phyloP scores from a whole-genome alignment of 2,888 invertebrate genomes.

The Leptinotarsa haldemani region DNA sequence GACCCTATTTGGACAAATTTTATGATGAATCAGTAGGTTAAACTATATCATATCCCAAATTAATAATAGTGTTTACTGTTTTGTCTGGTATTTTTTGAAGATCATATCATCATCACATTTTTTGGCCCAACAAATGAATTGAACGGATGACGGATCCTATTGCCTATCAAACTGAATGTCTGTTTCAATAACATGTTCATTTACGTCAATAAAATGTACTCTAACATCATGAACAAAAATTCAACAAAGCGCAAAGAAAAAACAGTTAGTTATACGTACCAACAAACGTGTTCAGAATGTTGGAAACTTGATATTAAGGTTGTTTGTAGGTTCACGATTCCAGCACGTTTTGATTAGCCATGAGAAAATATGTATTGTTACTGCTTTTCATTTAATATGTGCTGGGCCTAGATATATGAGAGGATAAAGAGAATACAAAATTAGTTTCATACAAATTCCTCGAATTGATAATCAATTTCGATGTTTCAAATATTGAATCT shows the following conservation, averaged over 20 bases:
- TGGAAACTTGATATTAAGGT: neutral
- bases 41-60: too few species aligned
- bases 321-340: neutral
- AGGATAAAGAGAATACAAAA: too few species aligned
- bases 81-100: too few species aligned
- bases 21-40: too few species aligned
- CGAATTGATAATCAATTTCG: too few species aligned
- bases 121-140: too few species aligned
- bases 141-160: neutral
- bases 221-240: conserved; percentile 1
- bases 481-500: too few species aligned
- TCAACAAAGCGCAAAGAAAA: conserved; percentile 11
- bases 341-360: neutral
- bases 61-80: too few species aligned
- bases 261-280: conserved; percentile 11
- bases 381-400: neutral
- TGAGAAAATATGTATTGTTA: neutral
- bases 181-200: neutral
- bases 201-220: neutral
- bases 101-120: too few species aligned
- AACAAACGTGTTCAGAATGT: conserved; percentile 18
- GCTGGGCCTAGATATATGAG: too few species aligned
- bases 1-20: too few species aligned
- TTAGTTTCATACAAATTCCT: too few species aligned
- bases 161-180: neutral